Evolutionary conservation across 2,113 vertebrate species (phyloP).

Genomic region (Holacanthus passer): DNA sequence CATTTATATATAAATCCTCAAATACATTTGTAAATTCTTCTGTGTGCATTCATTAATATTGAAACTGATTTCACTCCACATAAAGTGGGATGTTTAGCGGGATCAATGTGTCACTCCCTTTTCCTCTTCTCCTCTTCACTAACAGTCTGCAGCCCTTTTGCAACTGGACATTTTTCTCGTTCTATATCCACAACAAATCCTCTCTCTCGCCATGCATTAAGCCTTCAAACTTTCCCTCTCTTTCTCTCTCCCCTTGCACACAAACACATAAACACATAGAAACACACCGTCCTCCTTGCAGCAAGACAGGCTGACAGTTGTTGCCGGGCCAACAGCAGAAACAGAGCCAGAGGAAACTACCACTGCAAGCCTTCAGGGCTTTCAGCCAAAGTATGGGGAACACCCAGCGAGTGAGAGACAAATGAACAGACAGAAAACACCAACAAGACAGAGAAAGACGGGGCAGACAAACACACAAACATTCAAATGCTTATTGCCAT

Average conservation of each 20-base stretch:
- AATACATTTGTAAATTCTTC: too few relatives aligned
- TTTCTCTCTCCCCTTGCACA: not conserved
- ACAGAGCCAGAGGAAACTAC: constrained; percentile 63
- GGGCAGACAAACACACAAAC: not conserved
- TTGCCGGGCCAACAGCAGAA: constrained; percentile 65
- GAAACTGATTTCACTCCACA: too few relatives aligned
- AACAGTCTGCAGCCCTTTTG: not conserved
- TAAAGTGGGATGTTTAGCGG: too few relatives aligned
- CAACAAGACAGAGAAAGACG: not conserved
- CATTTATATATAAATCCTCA: too few relatives aligned
- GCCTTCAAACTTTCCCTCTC: too few relatives aligned
- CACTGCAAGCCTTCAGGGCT: constrained; percentile 30
- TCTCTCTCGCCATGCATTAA: not conserved
- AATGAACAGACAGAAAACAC: constrained; percentile 3
- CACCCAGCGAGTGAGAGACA: constrained; percentile 42
- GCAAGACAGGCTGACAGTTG: constrained; percentile 4
- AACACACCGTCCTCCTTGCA: constrained; percentile 1
- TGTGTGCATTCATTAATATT: too few relatives aligned
- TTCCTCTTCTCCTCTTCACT: not conserved
- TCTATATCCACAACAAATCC: not conserved
- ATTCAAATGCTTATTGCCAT: not conserved
- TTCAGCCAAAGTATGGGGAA: constrained; percentile 45
- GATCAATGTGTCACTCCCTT: too few relatives aligned
- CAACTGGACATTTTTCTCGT: not conserved
- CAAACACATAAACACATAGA: constrained; percentile 22